Evolutionary conservation across 2,113 vertebrate species (phyloP), one percentile per base, ranked within the genome.

Genomic region (Crotalus helleri): DNA sequence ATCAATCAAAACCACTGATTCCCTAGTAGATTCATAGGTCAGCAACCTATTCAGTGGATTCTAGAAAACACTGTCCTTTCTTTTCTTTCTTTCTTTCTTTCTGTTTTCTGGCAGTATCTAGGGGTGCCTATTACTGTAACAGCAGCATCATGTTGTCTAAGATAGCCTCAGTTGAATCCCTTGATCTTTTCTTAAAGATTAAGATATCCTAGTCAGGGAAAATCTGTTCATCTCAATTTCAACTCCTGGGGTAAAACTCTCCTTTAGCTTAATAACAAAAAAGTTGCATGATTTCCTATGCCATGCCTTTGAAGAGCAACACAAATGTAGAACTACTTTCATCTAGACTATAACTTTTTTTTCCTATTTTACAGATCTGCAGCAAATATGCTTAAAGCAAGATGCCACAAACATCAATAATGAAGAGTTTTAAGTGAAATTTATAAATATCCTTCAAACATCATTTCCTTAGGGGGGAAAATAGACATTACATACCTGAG

Each of bases 11-110:
- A 9, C 19, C 90, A 89, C 92, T 46, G 74, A 88, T 93, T 93
- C 94, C 95, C 93, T 92, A 93, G 87, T 92, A 95, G 94, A 81
- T 74, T 93, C 91, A 88, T 51, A 95, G 53, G 94, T 92, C 95
- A 95, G 95, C 93, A 95, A 53, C 81, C 91, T 94, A 96, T 93
- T 90, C 86, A 94, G 64, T 92, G 57, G 23, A 95, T 64, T 95
- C 54, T 93, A 90, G n/a, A 93, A 94, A 93, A 95, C 29, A 93
- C 26, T 39, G 39, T 39, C 39, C 39, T n/a, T 94, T 96, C 81
- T 90, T 95, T 94, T 90, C 54, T 93, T 93, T 74, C 33, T n/a
- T n/a, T 87, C 7, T 3, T 29, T 46, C 19, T 23, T 5, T 85
- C 29, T 49, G 6, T 85, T n/a, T 15, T 46, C 1, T 5, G 89